phyloP scores from a whole-genome alignment of 2,113 vertebrate species.

The Symphodus melops region DNA sequence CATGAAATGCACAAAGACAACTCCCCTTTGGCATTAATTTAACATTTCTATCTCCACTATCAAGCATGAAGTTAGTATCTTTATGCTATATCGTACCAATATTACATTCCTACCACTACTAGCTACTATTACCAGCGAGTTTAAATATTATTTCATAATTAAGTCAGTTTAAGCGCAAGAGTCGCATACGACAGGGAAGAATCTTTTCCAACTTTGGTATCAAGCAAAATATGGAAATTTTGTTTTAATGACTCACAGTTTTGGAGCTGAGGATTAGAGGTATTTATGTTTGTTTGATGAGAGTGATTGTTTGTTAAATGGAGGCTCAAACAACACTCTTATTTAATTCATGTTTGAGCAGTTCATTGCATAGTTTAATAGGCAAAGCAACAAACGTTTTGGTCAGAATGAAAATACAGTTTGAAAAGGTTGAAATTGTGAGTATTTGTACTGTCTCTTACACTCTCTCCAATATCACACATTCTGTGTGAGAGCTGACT shows the following conservation, averaged over 20 bases:
- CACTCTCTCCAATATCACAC: conserved; percentile 13
- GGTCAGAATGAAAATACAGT: conserved; percentile 21
- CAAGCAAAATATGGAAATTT: conserved; percentile 1
- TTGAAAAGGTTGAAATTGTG: conserved; percentile 19
- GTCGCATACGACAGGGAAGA: no score
- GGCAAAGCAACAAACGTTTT: conserved; percentile 5
- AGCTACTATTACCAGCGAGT: no score
- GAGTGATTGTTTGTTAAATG: conserved; percentile 1
- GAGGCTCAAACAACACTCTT: conserved; percentile 3
- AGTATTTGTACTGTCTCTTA: conserved; percentile 35
- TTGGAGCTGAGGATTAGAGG: conserved; percentile 9
- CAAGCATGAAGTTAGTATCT: no score
- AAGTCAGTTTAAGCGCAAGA: no score
- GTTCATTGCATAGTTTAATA: conserved; percentile 16
- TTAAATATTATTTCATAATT: no score
- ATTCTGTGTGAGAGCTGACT: conserved; percentile 18
- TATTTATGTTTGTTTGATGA: conserved; percentile 39
- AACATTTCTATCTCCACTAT: not conserved
- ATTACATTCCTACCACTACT: no score
- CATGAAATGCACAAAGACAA: not conserved
- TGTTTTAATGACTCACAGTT: conserved; percentile 31
- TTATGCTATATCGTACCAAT: no score
- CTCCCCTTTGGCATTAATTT: not conserved
- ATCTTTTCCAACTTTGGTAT: conserved; percentile 1
- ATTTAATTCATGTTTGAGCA: conserved; percentile 10